Evolutionary conservation across 2,113 vertebrate species (phyloP).

Genomic region (Phyllostomus discolor): DNA sequence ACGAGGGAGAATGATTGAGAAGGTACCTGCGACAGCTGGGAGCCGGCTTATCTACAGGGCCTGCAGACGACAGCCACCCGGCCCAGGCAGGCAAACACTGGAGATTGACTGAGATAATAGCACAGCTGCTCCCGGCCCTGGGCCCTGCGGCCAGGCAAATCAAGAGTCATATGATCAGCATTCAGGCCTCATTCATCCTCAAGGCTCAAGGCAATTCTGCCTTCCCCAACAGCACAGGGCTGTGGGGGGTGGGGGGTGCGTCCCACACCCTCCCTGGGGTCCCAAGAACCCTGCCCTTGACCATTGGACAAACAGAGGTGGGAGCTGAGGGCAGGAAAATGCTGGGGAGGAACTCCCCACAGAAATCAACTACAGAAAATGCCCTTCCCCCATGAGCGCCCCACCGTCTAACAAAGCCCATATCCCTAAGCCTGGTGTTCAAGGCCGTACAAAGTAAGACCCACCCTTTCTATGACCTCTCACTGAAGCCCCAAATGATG

Average conservation of each 20-base stretch:
- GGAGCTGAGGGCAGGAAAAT: not conserved
- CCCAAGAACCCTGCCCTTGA: not conserved
- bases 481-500: not conserved
- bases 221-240: not conserved
- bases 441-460: not conserved
- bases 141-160: not conserved
- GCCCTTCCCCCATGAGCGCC: not conserved
- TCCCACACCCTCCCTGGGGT: accelerated
- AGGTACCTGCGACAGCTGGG: constrained; percentile 22
- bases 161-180: constrained; percentile 39
- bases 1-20: not conserved
- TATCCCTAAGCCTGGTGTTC: not conserved
- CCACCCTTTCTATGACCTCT: not conserved
- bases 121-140: constrained; percentile 3
- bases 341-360: not conserved
- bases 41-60: not conserved
- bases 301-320: not conserved
- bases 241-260: not conserved
- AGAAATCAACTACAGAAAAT: not conserved
- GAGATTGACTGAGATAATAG: not conserved
- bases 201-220: constrained; percentile 27
- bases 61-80: not conserved
- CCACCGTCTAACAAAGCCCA: not conserved
- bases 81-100: not conserved
- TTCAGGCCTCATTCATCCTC: constrained; percentile 35